phyloP scores from a whole-genome alignment of 2,113 vertebrate species.

The Gnathonemus echidnorhynchus region DNA sequence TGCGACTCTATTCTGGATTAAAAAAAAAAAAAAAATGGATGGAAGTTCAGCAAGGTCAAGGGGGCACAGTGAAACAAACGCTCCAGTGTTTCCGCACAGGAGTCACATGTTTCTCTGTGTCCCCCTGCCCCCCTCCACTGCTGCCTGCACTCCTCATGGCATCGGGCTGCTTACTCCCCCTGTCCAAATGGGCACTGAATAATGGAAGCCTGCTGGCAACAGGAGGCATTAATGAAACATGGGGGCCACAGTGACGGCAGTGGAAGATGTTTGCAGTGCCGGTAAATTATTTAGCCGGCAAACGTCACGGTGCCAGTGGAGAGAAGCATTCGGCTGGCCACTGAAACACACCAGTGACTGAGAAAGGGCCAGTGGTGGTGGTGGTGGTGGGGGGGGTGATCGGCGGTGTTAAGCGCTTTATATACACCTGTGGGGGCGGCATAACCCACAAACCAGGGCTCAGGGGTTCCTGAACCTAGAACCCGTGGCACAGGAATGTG shows the following conservation, averaged over 20 bases:
- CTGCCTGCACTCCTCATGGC: constrained; percentile 54
- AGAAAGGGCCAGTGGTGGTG: not conserved
- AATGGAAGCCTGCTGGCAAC: constrained; percentile 64
- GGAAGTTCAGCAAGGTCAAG: constrained; percentile 39
- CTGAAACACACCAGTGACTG: constrained; percentile 29
- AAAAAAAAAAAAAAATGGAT: not conserved
- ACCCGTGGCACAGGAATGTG: not conserved
- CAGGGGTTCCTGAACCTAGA: not conserved
- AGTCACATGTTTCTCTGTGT: constrained; percentile 4
- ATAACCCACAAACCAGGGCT: not conserved
- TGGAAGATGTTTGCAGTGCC: constrained; percentile 49
- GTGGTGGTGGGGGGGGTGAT: not conserved
- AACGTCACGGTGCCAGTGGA: constrained; percentile 52
- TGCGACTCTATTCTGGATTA: not conserved
- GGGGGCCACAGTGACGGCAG: constrained; percentile 45
- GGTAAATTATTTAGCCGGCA: constrained; percentile 62
- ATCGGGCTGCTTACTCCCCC: constrained; percentile 58
- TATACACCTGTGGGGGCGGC: not conserved
- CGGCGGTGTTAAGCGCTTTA: not conserved
- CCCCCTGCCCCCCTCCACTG: not conserved
- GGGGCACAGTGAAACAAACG: constrained; percentile 68
- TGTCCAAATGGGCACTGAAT: constrained; percentile 71
- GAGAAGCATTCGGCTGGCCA: constrained; percentile 30
- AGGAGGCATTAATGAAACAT: constrained; percentile 78
- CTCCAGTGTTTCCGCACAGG: constrained; percentile 61